A percentile compares a stretch with the other conserved stretches of the same genome.
phyloP scores from a whole-genome alignment of 2,888 invertebrate genomes.

The Mesopsocus fuscifrons region DNA sequence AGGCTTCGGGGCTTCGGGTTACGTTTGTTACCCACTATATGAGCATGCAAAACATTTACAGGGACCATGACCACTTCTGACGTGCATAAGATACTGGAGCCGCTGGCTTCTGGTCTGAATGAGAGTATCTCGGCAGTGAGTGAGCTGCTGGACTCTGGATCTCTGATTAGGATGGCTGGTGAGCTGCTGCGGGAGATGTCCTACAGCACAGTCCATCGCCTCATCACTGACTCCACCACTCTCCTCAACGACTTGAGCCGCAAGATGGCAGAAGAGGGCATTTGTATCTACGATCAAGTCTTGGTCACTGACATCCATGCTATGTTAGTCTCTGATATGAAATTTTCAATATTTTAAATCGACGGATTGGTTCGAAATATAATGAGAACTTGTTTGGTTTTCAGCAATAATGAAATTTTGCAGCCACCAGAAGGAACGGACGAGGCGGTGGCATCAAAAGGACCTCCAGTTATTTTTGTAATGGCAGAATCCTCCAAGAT shows the following conservation, averaged over 20 bases:
- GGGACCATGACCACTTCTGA: conserved; percentile 14
- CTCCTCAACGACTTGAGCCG: conserved; percentile 10
- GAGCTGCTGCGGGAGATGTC: conserved; percentile 13
- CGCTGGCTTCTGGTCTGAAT: conserved; percentile 11
- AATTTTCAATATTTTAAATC: neutral
- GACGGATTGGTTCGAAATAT: neutral
- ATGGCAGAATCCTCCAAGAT: conserved; percentile 1
- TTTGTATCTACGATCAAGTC: conserved; percentile 13
- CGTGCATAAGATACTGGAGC: conserved; percentile 8
- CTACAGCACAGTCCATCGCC: conserved; percentile 13
- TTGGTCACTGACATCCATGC: conserved; percentile 11
- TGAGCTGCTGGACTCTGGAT: neutral
- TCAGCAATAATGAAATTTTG: neutral
- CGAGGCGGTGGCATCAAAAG: neutral
- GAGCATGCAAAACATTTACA: too few relatives aligned
- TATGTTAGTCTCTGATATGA: neutral
- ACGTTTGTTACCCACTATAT: too few relatives aligned
- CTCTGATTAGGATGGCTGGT: conserved; percentile 8
- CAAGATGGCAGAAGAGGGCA: conserved; percentile 11
- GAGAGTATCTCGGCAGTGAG: conserved; percentile 3
- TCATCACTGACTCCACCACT: conserved; percentile 11
- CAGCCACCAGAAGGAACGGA: neutral
- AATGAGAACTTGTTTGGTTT: neutral
- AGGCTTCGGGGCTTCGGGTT: too few relatives aligned
- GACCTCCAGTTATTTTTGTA: neutral